Evolutionary conservation across 2,797 vertebrate species (phyloP).

Genomic region (Lacerta bilineata): DNA sequence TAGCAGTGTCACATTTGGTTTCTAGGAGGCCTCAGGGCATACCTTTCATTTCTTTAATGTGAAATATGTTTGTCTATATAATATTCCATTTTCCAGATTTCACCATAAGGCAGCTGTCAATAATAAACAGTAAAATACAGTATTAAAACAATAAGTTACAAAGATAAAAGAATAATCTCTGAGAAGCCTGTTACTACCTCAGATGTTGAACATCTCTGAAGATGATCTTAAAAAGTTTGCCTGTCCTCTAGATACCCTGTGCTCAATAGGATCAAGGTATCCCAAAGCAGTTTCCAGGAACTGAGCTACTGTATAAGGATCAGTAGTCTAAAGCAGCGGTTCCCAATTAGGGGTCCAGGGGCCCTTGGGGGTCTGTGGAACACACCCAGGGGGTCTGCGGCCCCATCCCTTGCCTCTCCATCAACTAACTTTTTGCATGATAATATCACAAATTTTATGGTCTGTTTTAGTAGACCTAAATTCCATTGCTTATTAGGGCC

Average conservation of each 20-base stretch:
- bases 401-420: too few relatives aligned
- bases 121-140: neutral
- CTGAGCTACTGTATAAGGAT: neutral
- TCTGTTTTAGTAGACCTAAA: too few relatives aligned
- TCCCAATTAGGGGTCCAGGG: too few relatives aligned
- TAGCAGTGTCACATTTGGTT: neutral
- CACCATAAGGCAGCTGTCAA: neutral
- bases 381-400: too few relatives aligned
- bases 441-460: too few relatives aligned
- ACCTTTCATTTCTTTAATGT: neutral
- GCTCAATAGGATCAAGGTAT: neutral
- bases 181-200: neutral
- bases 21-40: neutral
- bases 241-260: neutral
- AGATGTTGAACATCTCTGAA: neutral
- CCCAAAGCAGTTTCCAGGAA: neutral
- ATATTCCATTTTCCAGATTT: neutral
- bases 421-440: too few relatives aligned
- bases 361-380: too few relatives aligned
- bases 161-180: neutral
- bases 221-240: neutral
- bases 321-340: too few relatives aligned
- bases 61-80: neutral
- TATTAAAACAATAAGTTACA: constrained; percentile 1
- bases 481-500: too few relatives aligned